Conservation (phyloP, 2,797 vertebrate species). For the Petrocephalus sullivani region DNA sequence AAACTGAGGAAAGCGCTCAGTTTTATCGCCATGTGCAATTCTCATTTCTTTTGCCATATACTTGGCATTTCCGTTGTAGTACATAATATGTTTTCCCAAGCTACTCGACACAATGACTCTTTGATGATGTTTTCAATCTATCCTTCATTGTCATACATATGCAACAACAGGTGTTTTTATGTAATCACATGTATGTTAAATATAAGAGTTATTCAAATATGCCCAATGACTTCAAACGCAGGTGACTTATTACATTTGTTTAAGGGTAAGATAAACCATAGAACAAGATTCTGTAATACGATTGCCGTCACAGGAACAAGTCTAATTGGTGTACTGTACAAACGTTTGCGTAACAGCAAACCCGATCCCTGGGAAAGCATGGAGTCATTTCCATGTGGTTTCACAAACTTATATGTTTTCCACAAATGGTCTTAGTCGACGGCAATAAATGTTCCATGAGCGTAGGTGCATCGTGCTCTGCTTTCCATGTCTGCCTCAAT, state of each 20-base stretch:
- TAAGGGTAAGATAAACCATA: background rate
- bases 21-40: background rate
- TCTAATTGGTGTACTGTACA: background rate
- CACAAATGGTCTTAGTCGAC: background rate
- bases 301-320: background rate
- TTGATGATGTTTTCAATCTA: background rate
- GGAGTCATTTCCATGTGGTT: background rate
- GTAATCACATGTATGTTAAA: background rate
- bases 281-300: background rate
- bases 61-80: background rate
- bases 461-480: background rate
- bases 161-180: background rate
- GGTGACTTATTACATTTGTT: background rate
- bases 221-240: background rate
- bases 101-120: background rate
- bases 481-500: background rate
- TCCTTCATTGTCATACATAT: background rate
- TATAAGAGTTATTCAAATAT: background rate
- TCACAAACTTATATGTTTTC: background rate
- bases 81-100: background rate
- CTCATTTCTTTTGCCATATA: background rate
- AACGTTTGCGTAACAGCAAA: background rate
- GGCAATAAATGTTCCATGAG: background rate
- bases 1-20: background rate
- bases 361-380: background rate